Conservation (phyloP, 2,113 vertebrate species). For the Tamias sibiricus region DNA sequence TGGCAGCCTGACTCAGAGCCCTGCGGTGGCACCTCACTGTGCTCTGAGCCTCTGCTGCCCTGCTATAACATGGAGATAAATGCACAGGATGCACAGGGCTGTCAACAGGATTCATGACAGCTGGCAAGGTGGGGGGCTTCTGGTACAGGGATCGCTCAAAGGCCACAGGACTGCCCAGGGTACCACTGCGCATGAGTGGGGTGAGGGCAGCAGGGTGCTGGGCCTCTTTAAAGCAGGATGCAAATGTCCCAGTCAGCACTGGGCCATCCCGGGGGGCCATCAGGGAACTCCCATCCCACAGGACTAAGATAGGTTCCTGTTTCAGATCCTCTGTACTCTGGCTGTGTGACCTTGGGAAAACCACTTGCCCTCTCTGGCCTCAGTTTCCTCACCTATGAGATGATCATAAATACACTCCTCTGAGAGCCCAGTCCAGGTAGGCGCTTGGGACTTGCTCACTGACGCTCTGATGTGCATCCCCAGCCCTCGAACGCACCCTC, state of each 20-base stretch:
- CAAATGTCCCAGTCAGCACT: neutral
- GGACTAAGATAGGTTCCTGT: neutral
- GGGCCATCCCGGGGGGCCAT: neutral
- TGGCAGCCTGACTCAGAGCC: neutral
- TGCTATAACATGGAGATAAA: neutral
- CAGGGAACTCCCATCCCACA: neutral
- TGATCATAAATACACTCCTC: neutral
- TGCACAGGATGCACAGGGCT: neutral
- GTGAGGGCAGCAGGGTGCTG: accelerated
- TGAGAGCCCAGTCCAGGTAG: neutral
- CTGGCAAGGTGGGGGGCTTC: neutral
- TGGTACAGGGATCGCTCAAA: neutral
- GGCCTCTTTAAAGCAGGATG: neutral
- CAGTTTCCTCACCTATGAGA: neutral
- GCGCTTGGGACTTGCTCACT: neutral
- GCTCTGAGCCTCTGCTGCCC: neutral
- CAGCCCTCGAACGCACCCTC: accelerated
- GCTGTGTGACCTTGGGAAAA: neutral
- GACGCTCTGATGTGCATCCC: accelerated
- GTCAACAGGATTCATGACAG: neutral
- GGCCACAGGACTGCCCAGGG: neutral
- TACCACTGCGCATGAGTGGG: accelerated
- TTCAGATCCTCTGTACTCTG: neutral
- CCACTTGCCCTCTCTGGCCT: neutral
- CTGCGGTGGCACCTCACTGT: neutral